Base-by-base conservation (phyloP, 53 echinoderm and acorn worm genomes). In the Pentamera pediparva region DNA sequence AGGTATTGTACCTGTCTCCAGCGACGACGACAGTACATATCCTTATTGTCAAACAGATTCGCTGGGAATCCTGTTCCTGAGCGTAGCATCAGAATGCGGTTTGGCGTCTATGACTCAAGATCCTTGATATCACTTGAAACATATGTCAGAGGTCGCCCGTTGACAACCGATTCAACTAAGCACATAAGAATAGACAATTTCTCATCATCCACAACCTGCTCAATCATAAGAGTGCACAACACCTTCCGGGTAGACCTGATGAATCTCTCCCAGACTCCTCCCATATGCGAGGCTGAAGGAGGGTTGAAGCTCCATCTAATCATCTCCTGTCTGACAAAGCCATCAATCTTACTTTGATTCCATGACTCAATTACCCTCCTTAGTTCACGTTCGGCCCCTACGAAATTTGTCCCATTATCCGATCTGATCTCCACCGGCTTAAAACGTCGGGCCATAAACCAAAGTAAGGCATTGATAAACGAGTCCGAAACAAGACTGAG, bases 341-440 rank as follows among this genome's bases (percentile, higher is more conserved):
- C 38, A 29, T 79, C 49, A 12, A 86, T 61, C 55, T 56, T 79
- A 50, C 41, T 37, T 11, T 82, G 59, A 24, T 89, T 82, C 65
- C 75, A 60, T 0, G 28, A 17, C 20, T 41, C 2, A 6, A 92
- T 48, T 3, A 65, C 82, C 17, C 54, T 47, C 21, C 61, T 75
- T 7, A 85, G 71, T 43, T 92, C 82, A 17, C 60, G 80, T 26
- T 82, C 80, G 10, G 78, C 84, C 18, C 91, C 91, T 29, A 87
- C 75, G n/a, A 91, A 81, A 51, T 87, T 87, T 3, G 91, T 76
- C n/a, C 91, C 91, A 29, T 87, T 87, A 45, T 88, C 88, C 11
- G 86, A 86, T 34, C 79, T 81, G 22, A 89, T 76, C 18, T 58
- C 71, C n/a, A 75, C 69, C 26, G 74, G 82, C 26, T 54, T 41